Evolutionary conservation across 2,797 vertebrate genomes (phyloP).

Genomic region (Salarias fasciatus): DNA sequence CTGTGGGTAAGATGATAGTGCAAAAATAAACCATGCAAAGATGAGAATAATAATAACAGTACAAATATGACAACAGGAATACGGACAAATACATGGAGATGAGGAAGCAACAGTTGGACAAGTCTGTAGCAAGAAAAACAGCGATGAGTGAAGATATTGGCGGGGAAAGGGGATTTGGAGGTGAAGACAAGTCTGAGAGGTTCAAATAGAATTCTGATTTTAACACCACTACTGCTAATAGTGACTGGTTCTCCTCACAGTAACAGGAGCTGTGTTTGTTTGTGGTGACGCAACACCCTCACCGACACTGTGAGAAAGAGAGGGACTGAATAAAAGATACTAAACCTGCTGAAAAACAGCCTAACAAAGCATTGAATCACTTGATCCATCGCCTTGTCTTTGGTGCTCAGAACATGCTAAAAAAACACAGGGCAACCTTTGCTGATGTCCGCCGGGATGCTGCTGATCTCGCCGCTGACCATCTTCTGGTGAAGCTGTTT

Average conservation of each 20-base stretch:
- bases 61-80: neutral
- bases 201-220: too few relatives aligned
- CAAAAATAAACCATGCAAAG: neutral
- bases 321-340: slow-evolving; percentile 32
- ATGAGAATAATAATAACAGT: neutral
- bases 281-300: slow-evolving; percentile 55
- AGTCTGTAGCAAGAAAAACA: too few relatives aligned
- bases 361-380: slow-evolving; percentile 15
- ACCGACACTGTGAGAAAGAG: slow-evolving; percentile 41
- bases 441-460: slow-evolving; percentile 84
- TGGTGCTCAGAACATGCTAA: neutral
- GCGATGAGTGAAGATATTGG: too few relatives aligned
- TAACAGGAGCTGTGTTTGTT: slow-evolving; percentile 67
- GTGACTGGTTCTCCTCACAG: slow-evolving; percentile 41
- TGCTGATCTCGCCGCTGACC: slow-evolving; percentile 85
- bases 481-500: slow-evolving; percentile 90
- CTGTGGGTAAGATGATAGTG: neutral
- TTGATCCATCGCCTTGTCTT: neutral
- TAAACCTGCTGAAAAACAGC: slow-evolving; percentile 17
- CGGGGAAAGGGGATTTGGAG: neutral
- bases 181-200: slow-evolving; percentile 12
- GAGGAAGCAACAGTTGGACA: too few relatives aligned
- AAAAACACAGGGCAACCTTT: slow-evolving; percentile 69
- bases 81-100: too few relatives aligned
- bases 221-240: too few relatives aligned